Evolutionary conservation across 2,888 invertebrate genomes (phyloP), one percentile per base, ranked within the genome.

Genomic region (Epistrophella euchroma): DNA sequence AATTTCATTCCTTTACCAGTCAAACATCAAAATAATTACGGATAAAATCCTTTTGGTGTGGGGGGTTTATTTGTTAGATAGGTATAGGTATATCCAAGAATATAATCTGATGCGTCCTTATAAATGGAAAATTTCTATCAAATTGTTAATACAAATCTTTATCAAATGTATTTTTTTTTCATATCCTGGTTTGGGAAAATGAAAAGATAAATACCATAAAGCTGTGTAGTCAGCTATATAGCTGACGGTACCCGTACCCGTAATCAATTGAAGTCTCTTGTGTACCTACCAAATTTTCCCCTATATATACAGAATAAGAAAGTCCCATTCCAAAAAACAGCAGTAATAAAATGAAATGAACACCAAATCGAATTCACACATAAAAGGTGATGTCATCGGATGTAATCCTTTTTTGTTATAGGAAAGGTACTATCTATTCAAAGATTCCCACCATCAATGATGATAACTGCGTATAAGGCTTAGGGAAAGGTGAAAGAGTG

Each of bases 291-390:
- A 37, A 50, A 68, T 37, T 68, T 25, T 11, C 11, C 22, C 10
- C 13, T 22, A 19, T 4, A 7, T 32, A 32, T 6, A 17, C 7
- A 19, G 15, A 28, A 52, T 15, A 68, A 37, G 35, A 52, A 68
- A 25, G 11, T 64, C 28, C 47, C 79, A 62, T 79, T 79, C 79
- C 70, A 62, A 25, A 17, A 68, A 47, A 74, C 64, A 62, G 19
- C 17, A 68, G 55, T 78, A 74, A 70, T 70, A 83, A 78, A 73
- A 60, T 52, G 50, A 76, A 76, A 77, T 70, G 74, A 78, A 78
- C 60, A 52, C 40, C 68, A 73, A 78, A 83, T 83, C 83, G 78
- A 78, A 83, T 83, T 70, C 78, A 68, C 72, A 74, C 78, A 78
- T 78, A 74, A 73, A 83, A 73, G 73, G 78, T 62, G 83, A 83